phyloP scores from a whole-genome alignment of 2,113 vertebrate genomes.

The Myiagra hebetior region DNA sequence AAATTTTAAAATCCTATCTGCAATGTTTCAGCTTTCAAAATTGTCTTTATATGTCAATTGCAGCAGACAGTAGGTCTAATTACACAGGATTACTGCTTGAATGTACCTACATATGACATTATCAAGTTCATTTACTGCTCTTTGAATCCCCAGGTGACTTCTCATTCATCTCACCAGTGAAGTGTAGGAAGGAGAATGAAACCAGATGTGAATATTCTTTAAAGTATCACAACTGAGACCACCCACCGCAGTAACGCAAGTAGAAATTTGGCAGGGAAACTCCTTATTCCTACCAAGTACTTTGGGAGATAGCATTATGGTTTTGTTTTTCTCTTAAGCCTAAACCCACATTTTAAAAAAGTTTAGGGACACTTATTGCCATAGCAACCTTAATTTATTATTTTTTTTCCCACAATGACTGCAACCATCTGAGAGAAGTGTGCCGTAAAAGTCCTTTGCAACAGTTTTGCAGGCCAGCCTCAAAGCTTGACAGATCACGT shows the following conservation, averaged over 20 bases:
- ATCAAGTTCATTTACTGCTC: neutral
- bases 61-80: neutral
- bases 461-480: neutral
- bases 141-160: neutral
- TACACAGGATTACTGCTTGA: neutral
- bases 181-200: neutral
- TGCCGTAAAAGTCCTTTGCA: neutral
- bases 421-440: neutral
- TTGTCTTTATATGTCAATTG: neutral
- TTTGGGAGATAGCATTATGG: neutral
- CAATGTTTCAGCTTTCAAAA: neutral
- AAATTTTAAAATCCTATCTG: neutral
- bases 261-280: neutral
- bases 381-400: neutral
- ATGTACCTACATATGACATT: neutral
- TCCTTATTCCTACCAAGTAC: neutral
- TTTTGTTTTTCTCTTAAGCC: neutral
- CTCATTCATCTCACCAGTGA: neutral
- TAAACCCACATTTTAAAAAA: neutral
- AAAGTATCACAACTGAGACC: neutral
- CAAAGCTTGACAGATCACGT: neutral
- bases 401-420: neutral
- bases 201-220: neutral
- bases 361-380: neutral
- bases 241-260: neutral